Percentiles rank a stretch among this genome's conserved stretches.
phyloP scores from a whole-genome alignment of 2,113 vertebrate genomes.

The Halcyon senegalensis region DNA sequence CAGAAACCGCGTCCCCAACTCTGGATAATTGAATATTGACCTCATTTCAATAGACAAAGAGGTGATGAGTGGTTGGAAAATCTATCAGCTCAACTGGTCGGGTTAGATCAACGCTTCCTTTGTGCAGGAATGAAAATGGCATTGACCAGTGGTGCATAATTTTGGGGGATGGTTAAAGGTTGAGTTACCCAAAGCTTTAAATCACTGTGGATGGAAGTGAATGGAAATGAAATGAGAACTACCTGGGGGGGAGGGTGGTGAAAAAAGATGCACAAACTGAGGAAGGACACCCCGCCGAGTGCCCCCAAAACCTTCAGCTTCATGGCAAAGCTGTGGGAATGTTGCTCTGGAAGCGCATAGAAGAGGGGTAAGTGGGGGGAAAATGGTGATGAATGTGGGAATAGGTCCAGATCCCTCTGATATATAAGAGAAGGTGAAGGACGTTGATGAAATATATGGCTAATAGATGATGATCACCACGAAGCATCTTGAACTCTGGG shows the following conservation, averaged over 20 bases:
- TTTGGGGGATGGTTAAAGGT: not conserved
- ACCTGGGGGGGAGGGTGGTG: too few species aligned
- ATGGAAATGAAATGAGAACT: not conserved
- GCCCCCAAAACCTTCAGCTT: not conserved
- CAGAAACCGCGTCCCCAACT: not conserved
- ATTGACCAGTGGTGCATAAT: not conserved
- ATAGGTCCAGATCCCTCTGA: not conserved
- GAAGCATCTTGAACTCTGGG: not conserved
- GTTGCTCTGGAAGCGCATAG: not conserved
- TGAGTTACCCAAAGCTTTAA: not conserved
- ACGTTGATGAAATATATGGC: not conserved
- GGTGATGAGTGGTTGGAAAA: not conserved
- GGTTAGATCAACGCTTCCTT: not conserved
- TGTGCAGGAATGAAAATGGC: not conserved
- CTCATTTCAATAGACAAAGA: not conserved
- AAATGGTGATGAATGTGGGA: not conserved
- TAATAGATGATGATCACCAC: accelerated
- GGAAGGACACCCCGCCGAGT: not conserved
- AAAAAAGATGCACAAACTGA: too few species aligned
- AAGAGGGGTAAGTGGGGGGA: not conserved
- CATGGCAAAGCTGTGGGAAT: not conserved
- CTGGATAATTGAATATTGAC: conserved; percentile 14
- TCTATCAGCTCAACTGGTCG: not conserved
- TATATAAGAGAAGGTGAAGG: accelerated
- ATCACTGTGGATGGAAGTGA: not conserved